Evolutionary conservation across 1,140 invertebrate genomes (phyloP).

Genomic region (Acromyrmex charruanus): DNA sequence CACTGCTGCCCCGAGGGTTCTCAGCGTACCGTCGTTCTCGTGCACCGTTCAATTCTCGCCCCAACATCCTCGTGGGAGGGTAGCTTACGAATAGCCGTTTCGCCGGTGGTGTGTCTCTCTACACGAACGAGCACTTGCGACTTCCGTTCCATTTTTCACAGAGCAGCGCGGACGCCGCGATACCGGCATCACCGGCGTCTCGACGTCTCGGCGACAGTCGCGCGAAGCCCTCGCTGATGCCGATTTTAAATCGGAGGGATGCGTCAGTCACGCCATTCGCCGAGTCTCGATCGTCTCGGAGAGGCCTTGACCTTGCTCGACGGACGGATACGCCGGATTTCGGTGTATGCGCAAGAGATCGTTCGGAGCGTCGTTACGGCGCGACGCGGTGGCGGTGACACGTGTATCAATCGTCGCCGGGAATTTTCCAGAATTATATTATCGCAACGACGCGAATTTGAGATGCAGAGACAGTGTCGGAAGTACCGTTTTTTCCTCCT

Average conservation of each 20-base stretch:
- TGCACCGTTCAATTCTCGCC: neutral
- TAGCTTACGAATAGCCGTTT: neutral
- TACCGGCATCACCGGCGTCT: neutral
- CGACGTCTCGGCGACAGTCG: neutral
- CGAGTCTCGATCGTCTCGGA: neutral
- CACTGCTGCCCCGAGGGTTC: neutral
- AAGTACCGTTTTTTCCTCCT: neutral
- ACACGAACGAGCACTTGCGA: neutral
- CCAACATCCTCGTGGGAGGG: neutral
- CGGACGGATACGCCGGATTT: slow-evolving; percentile 64
- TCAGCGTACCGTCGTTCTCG: neutral
- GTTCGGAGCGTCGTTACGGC: slow-evolving; percentile 1
- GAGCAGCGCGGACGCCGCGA: neutral
- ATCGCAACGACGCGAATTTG: neutral
- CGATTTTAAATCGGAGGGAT: slow-evolving; percentile 61
- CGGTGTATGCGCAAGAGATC: slow-evolving; percentile 40
- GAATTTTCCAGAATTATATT: neutral
- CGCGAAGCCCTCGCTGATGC: slow-evolving; percentile 29
- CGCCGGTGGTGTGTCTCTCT: neutral
- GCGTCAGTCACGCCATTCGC: slow-evolving; percentile 58
- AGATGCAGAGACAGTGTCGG: neutral
- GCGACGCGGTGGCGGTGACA: neutral
- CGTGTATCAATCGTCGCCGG: neutral
- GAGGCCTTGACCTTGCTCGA: slow-evolving; percentile 64
- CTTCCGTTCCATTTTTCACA: neutral